Evolutionary conservation across 2,113 vertebrate species (phyloP).

Genomic region (Cromileptes altivelis): DNA sequence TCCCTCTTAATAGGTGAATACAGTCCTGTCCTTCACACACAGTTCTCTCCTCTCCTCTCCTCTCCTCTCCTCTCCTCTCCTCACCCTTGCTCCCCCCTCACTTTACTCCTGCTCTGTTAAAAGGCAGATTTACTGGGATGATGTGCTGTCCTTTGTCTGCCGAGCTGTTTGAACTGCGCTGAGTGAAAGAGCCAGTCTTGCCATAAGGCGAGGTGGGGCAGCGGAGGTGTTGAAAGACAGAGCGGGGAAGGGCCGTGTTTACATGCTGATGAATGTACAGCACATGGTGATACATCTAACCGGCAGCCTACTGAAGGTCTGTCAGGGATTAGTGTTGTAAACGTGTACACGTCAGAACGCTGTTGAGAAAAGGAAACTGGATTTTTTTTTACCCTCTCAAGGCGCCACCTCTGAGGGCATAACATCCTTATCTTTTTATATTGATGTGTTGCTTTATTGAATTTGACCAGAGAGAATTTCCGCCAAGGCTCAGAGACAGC

Average conservation of each 20-base stretch:
- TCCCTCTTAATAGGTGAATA: too few species aligned
- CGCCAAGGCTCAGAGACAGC: too few species aligned
- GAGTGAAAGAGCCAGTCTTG: conserved; percentile 45
- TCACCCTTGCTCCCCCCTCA: not conserved
- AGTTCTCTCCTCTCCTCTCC: not conserved
- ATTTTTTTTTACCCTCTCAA: not conserved
- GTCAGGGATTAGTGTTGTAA: not conserved
- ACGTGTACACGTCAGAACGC: not conserved
- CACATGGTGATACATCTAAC: conserved; percentile 13
- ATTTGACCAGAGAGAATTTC: not conserved
- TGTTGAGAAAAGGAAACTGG: not conserved
- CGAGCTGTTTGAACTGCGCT: conserved; percentile 56
- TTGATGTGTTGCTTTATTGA: not conserved
- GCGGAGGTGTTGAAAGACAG: conserved; percentile 24
- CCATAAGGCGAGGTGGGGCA: conserved; percentile 45
- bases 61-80: not conserved
- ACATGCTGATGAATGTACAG: conserved; percentile 50
- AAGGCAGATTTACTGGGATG: conserved; percentile 55
- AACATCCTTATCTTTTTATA: not conserved
- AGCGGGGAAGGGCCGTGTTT: conserved; percentile 56
- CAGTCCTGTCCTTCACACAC: not conserved
- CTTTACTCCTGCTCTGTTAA: conserved; percentile 38
- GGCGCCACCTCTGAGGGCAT: not conserved
- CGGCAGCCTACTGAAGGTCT: conserved; percentile 10
- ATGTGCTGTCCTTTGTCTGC: conserved; percentile 63